Conservation (phyloP, 2,113 vertebrate genomes). For the Melanerpes formicivorus region DNA sequence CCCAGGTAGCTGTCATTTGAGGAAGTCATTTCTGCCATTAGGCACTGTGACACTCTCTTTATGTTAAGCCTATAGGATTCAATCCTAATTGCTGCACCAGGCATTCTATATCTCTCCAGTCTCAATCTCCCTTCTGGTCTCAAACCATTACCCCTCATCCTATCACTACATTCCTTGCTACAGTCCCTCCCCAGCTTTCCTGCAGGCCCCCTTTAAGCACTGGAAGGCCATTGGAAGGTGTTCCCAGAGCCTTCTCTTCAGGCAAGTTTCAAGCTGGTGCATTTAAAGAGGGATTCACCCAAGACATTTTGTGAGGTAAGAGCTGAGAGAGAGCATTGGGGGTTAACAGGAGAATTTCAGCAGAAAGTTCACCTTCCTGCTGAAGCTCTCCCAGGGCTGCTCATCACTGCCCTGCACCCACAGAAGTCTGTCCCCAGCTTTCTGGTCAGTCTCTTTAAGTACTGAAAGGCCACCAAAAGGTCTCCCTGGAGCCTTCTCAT, state of each 20-base stretch:
- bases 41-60: no score
- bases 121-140: no score
- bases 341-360: background rate
- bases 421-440: background rate
- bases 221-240: background rate
- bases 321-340: background rate
- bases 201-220: background rate
- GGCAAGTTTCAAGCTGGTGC: background rate
- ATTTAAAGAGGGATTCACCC: background rate
- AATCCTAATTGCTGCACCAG: no score
- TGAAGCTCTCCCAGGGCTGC: background rate
- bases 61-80: no score
- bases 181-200: no score
- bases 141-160: background rate
- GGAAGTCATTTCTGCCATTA: no score
- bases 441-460: no score
- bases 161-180: no score
- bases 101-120: no score
- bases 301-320: rapidly evolving
- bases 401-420: background rate
- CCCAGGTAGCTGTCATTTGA: no score
- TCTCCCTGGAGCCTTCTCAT: no score
- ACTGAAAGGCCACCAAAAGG: no score
- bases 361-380: background rate
- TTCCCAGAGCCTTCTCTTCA: background rate